Evolutionary conservation across 2,797 vertebrate genomes (phyloP), one percentile per base, ranked within the genome.

Genomic region (Ctenopoma kingsleyae): DNA sequence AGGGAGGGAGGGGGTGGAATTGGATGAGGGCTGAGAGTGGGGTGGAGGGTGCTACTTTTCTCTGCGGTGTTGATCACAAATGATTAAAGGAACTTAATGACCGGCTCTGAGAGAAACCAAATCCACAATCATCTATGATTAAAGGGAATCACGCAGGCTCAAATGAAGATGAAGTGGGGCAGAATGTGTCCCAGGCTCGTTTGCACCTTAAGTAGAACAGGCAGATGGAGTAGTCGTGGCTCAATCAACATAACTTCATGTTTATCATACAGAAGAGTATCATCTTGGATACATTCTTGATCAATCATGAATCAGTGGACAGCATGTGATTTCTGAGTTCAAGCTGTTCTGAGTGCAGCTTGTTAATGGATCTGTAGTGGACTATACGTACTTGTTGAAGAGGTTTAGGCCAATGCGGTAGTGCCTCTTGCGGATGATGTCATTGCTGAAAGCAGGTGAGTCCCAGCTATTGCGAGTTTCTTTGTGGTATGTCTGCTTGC

Each of bases 391-490:
- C 98, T 99, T 99, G 95, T 99, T 99, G 80, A 99, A 99, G 81
- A 99, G 96, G 84, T 99, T 99, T 56, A 99, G 95, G 25, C 98
- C 98, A 3, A 99, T 99, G 81, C 98, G 95, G 72, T 99, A 99
- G 88, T 99, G 98, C 70, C 98, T 93, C 82, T 99, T 99, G 78
- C 98, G 96, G 86, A 99, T 98, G 80, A 99, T 91, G 58, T 99
- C 97, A 0, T 99, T 97, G 90, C 98, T 99, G 91, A 99, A 99
- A 49, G 97, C 97, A 0, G 98, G 98, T 0, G 97, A 99, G 93
- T 99, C 98, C 97, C 98, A 99, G 94, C 98, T 99, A 93, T 98
- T 98, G 0, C 97, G 96, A 0, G 98, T 96, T 87, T 99, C 97
- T 87, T 99, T 99, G 93, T 99, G 98, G 91, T 99, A 99, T 0